Evolutionary conservation across 2,888 invertebrate species (phyloP).

Genomic region (Dryocosmus kuriphilus): DNA sequence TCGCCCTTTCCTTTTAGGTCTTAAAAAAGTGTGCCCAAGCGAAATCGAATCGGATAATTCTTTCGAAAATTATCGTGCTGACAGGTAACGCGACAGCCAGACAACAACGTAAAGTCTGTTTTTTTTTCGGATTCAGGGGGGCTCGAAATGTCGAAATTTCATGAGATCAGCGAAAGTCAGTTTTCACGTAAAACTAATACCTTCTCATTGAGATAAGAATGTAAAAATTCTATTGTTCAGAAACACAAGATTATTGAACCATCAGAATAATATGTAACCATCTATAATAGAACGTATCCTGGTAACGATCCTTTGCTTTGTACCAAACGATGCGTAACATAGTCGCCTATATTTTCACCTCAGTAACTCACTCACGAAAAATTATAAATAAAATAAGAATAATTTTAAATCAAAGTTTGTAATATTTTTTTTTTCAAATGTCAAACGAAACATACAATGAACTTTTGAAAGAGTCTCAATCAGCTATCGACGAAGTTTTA

Average conservation of each 20-base stretch:
- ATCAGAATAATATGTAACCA: conserved; percentile 4
- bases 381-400: neutral
- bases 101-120: too few relatives aligned
- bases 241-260: neutral
- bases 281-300: neutral
- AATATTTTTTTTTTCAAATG: conserved; percentile 79
- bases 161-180: too few relatives aligned
- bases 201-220: neutral
- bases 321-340: conserved; percentile 4
- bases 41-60: too few relatives aligned
- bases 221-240: neutral
- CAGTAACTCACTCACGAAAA: neutral
- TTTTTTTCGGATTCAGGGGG: too few relatives aligned
- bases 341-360: conserved; percentile 39
- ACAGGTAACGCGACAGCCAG: too few relatives aligned
- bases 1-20: too few relatives aligned
- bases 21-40: too few relatives aligned
- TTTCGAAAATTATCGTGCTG: too few relatives aligned
- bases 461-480: conserved; percentile 83
- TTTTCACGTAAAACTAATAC: too few relatives aligned
- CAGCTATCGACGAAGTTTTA: conserved; percentile 80
- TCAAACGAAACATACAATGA: conserved; percentile 87
- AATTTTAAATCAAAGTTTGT: neutral
- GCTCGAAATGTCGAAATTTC: too few relatives aligned
- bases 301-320: conserved; percentile 1